Evolutionary conservation across 1,140 invertebrate species (phyloP).

Genomic region (Megalonaias nervosa): DNA sequence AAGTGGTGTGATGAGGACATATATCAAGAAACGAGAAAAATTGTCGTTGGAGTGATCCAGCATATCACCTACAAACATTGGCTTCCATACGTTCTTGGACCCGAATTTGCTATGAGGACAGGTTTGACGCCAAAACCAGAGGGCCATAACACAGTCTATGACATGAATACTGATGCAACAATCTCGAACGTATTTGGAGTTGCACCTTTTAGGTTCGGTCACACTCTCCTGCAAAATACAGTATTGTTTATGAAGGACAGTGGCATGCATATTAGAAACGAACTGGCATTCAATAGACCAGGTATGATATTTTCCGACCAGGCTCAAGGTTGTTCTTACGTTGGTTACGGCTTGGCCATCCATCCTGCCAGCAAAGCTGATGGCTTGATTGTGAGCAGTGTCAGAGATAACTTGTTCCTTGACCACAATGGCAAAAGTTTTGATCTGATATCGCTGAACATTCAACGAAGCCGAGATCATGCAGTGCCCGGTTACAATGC

Average conservation of each 20-base stretch:
- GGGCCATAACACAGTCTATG: conserved; percentile 73
- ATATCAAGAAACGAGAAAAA: conserved; percentile 87
- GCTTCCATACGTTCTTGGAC: conserved; percentile 86
- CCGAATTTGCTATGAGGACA: conserved; percentile 15
- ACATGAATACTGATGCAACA: conserved; percentile 83
- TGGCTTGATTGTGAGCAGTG: conserved; percentile 25
- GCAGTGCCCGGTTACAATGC: conserved; percentile 77
- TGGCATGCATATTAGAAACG: conserved; percentile 19
- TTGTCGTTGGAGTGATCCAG: conserved; percentile 85
- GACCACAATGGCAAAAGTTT: conserved; percentile 34
- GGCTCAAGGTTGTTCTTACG: conserved; percentile 24
- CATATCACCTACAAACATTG: conserved; percentile 89
- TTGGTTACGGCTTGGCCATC: conserved; percentile 17
- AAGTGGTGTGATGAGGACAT: conserved; percentile 96
- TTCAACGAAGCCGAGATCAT: conserved; percentile 86
- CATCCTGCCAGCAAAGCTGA: conserved; percentile 29
- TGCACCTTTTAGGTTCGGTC: conserved; percentile 94
- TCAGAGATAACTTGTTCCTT: conserved; percentile 32
- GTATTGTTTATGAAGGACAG: conserved; percentile 23
- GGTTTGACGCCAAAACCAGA: conserved; percentile 10
- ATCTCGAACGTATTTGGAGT: conserved; percentile 97
- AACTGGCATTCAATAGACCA: conserved; percentile 31
- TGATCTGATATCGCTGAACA: conserved; percentile 74
- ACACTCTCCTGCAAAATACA: conserved; percentile 82
- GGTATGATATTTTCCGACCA: conserved; percentile 23